Evolutionary conservation across 2,888 invertebrate species (phyloP).

Genomic region (Polymixis lichenea): DNA sequence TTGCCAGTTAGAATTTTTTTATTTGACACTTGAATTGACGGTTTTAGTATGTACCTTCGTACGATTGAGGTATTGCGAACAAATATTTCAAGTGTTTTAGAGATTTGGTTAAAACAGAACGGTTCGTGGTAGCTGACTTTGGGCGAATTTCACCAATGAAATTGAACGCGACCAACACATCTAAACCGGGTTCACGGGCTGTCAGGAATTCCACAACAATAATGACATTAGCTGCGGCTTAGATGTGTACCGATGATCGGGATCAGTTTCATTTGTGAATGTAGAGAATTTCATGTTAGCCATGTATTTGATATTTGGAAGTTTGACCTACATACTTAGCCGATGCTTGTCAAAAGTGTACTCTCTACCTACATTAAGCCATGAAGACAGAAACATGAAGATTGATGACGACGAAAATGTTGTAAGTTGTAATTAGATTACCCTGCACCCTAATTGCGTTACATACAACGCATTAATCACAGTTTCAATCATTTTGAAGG

Average conservation of each 20-base stretch:
- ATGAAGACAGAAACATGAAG: not conserved
- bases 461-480: too few species aligned
- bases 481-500: too few species aligned
- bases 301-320: not conserved
- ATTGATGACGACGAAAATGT: not conserved
- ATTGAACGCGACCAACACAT: not conserved
- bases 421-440: not conserved
- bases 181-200: not conserved
- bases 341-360: too few species aligned
- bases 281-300: too few species aligned
- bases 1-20: too few species aligned
- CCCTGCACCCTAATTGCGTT: too few species aligned
- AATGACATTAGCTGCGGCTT: not conserved
- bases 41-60: too few species aligned
- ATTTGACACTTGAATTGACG: too few species aligned
- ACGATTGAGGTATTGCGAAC: not conserved
- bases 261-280: not conserved
- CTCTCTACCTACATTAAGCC: not conserved
- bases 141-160: not conserved
- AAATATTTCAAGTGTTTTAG: not conserved
- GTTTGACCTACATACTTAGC: not conserved
- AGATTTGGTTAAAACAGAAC: not conserved
- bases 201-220: not conserved
- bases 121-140: not conserved
- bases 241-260: too few species aligned